Percentiles rank a stretch among this genome's conserved stretches.
Evolutionary conservation across 2,888 invertebrate species (phyloP).

Genomic region (Hoplodrina blanda): DNA sequence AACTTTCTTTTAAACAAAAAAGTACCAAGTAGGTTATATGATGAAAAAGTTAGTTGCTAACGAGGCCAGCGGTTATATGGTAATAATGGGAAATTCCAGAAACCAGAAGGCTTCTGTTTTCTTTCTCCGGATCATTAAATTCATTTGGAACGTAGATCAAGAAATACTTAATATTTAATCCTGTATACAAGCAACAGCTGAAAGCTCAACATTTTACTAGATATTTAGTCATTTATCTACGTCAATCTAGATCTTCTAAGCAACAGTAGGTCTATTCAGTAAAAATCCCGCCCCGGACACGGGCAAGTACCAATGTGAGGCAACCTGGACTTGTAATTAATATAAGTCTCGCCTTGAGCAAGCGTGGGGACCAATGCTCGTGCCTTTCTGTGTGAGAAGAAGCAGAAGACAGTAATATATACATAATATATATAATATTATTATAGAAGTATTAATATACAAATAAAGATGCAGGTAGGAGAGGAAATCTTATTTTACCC

Average conservation of each 20-base stretch:
- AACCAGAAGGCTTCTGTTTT: constrained; percentile 11
- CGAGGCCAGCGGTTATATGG: constrained; percentile 55
- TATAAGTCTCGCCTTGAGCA: too few species aligned
- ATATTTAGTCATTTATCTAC: neutral
- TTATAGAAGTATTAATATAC: too few species aligned
- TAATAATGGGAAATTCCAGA: constrained; percentile 14
- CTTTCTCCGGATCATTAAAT: constrained; percentile 7
- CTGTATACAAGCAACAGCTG: neutral
- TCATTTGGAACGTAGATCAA: constrained; percentile 11
- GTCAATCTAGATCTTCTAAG: neutral
- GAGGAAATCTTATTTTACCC: too few species aligned
- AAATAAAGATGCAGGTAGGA: too few species aligned
- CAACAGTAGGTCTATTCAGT: neutral
- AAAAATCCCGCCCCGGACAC: too few species aligned
- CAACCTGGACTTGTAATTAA: too few species aligned
- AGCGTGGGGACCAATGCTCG: too few species aligned
- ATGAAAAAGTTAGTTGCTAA: constrained; percentile 72
- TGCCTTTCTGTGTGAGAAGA: too few species aligned
- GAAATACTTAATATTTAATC: constrained; percentile 9
- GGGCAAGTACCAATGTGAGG: too few species aligned
- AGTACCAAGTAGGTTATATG: constrained; percentile 70
- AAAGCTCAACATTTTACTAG: neutral
- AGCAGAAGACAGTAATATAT: too few species aligned
- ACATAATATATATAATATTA: too few species aligned
- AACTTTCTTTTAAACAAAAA: constrained; percentile 75